These are phyloP conservation scores for Zoanthus sansibaricus DNA, from an alignment of 92 coral and sea anemone genomes.

Conservation along the genomic window DNA sequence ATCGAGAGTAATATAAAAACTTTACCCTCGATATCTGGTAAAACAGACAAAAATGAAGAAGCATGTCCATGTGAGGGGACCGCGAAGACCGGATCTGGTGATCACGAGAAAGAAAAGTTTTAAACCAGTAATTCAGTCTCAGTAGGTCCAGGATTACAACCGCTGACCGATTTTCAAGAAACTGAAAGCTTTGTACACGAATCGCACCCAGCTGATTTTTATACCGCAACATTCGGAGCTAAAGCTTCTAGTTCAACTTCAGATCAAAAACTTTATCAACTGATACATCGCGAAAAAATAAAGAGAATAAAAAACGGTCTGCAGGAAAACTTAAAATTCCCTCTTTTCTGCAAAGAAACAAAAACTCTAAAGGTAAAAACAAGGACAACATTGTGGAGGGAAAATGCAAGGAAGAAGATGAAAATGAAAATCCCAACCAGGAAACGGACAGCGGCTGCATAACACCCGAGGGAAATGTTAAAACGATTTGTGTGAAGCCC, in stretches of 20 bases:
- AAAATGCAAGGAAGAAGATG: too few species aligned
- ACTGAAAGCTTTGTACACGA: not conserved
- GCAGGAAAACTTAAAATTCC: not conserved
- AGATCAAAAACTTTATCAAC: not conserved
- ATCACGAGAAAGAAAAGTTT: not conserved
- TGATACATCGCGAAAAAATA: not conserved
- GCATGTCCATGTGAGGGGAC: not conserved
- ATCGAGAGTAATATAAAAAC: not conserved
- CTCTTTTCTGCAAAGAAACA: not conserved
- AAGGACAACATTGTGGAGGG: not conserved
- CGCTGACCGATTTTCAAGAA: conserved; percentile 3
- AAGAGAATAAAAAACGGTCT: not conserved
- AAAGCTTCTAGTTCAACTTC: not conserved
- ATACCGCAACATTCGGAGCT: not conserved
- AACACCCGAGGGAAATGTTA: too few species aligned
- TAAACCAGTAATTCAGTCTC: not conserved
- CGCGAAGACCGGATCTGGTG: not conserved
- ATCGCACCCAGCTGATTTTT: not conserved
- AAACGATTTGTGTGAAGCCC: too few species aligned
- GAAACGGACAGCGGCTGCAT: not conserved
- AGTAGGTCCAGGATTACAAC: not conserved
- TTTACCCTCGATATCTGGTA: too few species aligned
- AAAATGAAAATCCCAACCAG: not conserved
- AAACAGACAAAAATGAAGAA: too few species aligned
- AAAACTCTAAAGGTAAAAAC: too few species aligned